Evolutionary conservation across 2,888 invertebrate genomes (phyloP).

Genomic region (Cephus spinipes): DNA sequence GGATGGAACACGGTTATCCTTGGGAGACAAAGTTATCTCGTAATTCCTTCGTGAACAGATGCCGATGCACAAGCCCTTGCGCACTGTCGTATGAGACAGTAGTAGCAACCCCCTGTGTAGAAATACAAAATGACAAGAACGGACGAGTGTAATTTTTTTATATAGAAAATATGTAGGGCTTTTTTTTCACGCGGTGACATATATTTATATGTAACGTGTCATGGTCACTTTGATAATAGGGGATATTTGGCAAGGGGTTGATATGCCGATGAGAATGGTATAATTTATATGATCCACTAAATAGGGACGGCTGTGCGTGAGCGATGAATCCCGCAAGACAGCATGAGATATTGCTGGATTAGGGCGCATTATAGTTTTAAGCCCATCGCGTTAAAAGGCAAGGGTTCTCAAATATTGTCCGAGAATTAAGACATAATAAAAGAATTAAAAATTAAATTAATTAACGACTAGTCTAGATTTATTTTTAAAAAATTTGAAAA

Average conservation of each 20-base stretch:
- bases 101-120: slow-evolving; percentile 28
- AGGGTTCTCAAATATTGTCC: slow-evolving; percentile 49
- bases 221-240: not conserved
- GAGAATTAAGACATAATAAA: not conserved
- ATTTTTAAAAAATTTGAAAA: not conserved
- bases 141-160: not conserved
- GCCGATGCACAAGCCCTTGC: slow-evolving; percentile 50
- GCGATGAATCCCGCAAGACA: slow-evolving; percentile 61
- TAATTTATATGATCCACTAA: slow-evolving; percentile 58
- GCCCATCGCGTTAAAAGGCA: slow-evolving; percentile 52
- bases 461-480: not conserved
- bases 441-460: not conserved
- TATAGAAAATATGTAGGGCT: not conserved
- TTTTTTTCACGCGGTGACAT: not conserved
- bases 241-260: slow-evolving; percentile 47
- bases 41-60: slow-evolving; percentile 66
- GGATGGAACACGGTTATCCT: slow-evolving; percentile 48
- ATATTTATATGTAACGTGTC: not conserved
- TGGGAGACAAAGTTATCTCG: slow-evolving; percentile 65
- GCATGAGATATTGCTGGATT: slow-evolving; percentile 61
- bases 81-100: slow-evolving; percentile 45
- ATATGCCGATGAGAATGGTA: slow-evolving; percentile 52
- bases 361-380: slow-evolving; percentile 62
- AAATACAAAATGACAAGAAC: not conserved
- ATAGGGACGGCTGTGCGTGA: slow-evolving; percentile 56